Evolutionary conservation across 2,888 invertebrate species (phyloP).

Genomic region (Chrysolina haemoptera): DNA sequence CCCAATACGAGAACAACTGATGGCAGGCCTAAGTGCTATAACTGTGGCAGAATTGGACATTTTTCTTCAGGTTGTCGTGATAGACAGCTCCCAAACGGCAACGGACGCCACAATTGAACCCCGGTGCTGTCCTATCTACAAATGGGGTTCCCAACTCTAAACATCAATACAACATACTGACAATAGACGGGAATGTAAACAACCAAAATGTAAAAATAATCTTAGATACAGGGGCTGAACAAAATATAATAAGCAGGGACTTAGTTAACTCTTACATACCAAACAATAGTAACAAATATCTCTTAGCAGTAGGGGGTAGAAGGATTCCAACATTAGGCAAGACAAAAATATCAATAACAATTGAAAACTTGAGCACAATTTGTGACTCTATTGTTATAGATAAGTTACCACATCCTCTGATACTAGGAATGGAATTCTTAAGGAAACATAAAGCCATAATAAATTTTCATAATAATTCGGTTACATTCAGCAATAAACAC

Average conservation of each 20-base stretch:
- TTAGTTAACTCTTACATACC: background rate
- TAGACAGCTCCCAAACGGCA: slow-evolving; percentile 25
- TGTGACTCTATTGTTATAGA: slow-evolving; percentile 18
- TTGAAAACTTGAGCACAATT: background rate
- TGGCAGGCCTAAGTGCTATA: slow-evolving; percentile 23
- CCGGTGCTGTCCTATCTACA: slow-evolving; percentile 6
- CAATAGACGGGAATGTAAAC: slow-evolving; percentile 7
- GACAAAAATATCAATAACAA: background rate
- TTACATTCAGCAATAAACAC: background rate
- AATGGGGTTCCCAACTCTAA: background rate
- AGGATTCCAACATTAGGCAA: background rate
- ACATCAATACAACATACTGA: background rate
- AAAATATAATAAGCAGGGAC: slow-evolving; percentile 17
- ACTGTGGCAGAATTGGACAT: background rate
- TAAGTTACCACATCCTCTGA: background rate
- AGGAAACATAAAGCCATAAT: slow-evolving; percentile 15
- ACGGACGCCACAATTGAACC: slow-evolving; percentile 7
- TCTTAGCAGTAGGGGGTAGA: background rate
- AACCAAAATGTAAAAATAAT: background rate
- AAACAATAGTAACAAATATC: background rate
- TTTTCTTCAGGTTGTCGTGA: background rate
- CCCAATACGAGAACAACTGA: slow-evolving; percentile 19
- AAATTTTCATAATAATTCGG: background rate
- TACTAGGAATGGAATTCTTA: slow-evolving; percentile 18
- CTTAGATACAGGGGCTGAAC: background rate